Conservation (phyloP, 2,888 invertebrate genomes). For the Seira sanloemensis region DNA sequence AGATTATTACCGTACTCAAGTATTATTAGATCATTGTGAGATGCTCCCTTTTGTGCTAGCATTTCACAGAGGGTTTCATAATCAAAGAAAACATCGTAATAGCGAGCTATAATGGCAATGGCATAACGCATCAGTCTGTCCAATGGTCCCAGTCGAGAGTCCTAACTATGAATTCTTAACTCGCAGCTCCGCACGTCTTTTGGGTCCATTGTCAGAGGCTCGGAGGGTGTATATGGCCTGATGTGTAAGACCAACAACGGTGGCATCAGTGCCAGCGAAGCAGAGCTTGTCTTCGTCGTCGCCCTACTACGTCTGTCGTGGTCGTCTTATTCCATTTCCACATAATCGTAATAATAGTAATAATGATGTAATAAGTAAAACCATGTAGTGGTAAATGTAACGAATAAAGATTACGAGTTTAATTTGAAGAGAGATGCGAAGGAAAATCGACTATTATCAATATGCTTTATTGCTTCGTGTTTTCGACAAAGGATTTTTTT, state of each 20-base stretch:
- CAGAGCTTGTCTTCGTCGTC: no score
- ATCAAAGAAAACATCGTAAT: not conserved
- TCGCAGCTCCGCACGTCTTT: not conserved
- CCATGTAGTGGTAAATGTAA: constrained; percentile 34
- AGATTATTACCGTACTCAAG: not conserved
- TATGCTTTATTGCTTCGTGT: constrained; percentile 9
- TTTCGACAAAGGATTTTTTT: no score
- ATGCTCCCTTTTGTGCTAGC: constrained; percentile 6
- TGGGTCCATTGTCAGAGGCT: not conserved
- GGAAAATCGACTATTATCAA: constrained; percentile 20
- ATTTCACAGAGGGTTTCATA: constrained; percentile 12
- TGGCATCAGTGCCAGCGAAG: constrained; percentile 10
- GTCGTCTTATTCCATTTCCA: constrained; percentile 40
- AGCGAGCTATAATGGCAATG: not conserved
- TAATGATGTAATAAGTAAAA: constrained; percentile 45
- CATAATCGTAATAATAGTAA: constrained; percentile 43
- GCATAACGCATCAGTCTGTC: constrained; percentile 5
- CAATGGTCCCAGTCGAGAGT: no score
- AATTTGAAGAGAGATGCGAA: constrained; percentile 34
- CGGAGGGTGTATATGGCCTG: not conserved
- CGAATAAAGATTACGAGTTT: constrained; percentile 20
- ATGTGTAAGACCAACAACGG: not conserved
- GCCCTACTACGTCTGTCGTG: constrained; percentile 29
- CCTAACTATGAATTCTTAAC: no score
- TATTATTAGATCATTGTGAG: constrained; percentile 29